These are phyloP conservation scores for Xiphydria camelus DNA, from an alignment of 2,888 invertebrate species.

Conservation along the genomic window DNA sequence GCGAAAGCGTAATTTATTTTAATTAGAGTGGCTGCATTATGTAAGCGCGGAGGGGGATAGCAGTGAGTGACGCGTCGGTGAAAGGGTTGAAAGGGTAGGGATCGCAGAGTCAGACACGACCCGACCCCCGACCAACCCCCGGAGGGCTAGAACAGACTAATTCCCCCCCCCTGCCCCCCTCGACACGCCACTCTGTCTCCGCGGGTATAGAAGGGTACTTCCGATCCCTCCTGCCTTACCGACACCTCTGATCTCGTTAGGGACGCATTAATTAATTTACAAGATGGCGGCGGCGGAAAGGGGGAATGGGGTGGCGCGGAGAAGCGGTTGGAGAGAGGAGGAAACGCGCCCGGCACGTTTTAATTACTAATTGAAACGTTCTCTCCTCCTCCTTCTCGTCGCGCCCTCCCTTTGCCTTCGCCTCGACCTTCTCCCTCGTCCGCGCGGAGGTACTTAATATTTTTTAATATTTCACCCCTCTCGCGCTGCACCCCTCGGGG, in stretches of 20 bases:
- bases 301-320: slow-evolving; percentile 12
- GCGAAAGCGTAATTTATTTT: slow-evolving; percentile 55
- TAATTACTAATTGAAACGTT: slow-evolving; percentile 49
- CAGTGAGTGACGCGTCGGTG: slow-evolving; percentile 40
- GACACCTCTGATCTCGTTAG: slow-evolving; percentile 56
- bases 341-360: slow-evolving; percentile 36
- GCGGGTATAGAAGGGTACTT: slow-evolving; percentile 39
- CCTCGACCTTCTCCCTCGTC: slow-evolving; percentile 12
- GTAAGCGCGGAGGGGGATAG: slow-evolving; percentile 48
- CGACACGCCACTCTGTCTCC: slow-evolving; percentile 20
- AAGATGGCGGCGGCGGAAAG: slow-evolving; percentile 43
- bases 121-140: slow-evolving; percentile 23
- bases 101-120: slow-evolving; percentile 33
- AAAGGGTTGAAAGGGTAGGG: slow-evolving; percentile 49
- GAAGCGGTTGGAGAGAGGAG: slow-evolving; percentile 5
- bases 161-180: slow-evolving; percentile 32
- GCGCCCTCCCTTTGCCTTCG: slow-evolving; percentile 16
- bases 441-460: slow-evolving; percentile 35
- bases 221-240: slow-evolving; percentile 42
- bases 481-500: too few species aligned
- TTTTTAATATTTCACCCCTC: slow-evolving; percentile 40
- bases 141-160: slow-evolving; percentile 41
- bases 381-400: slow-evolving; percentile 8
- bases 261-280: slow-evolving; percentile 53
- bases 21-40: slow-evolving; percentile 56